These are phyloP conservation scores for Clusia tigrina DNA, from an alignment of 2,888 invertebrate species.

Conservation along the genomic window DNA sequence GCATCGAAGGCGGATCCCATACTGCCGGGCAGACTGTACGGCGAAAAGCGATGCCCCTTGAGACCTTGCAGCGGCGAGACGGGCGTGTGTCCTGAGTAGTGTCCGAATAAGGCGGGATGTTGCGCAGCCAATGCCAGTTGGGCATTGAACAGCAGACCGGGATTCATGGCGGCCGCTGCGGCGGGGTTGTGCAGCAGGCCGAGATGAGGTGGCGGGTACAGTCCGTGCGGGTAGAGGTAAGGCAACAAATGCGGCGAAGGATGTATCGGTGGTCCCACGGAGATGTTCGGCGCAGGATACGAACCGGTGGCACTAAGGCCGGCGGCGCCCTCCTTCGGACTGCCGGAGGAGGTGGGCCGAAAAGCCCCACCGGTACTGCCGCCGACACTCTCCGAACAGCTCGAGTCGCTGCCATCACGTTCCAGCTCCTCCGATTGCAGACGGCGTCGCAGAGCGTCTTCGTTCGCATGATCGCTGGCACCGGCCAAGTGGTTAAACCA, in stretches of 20 bases:
- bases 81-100: slow-evolving; percentile 75
- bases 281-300: slow-evolving; percentile 91
- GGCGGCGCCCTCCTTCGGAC: slow-evolving; percentile 66
- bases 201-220: slow-evolving; percentile 82
- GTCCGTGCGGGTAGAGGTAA: slow-evolving; percentile 89
- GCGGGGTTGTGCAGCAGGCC: slow-evolving; percentile 70
- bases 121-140: slow-evolving; percentile 88
- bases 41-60: slow-evolving; percentile 84
- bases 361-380: slow-evolving; percentile 65
- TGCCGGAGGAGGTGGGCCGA: slow-evolving; percentile 66
- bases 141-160: slow-evolving; percentile 86
- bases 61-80: slow-evolving; percentile 75
- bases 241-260: slow-evolving; percentile 88
- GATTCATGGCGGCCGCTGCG: slow-evolving; percentile 69
- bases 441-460: slow-evolving; percentile 63
- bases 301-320: slow-evolving; percentile 51
- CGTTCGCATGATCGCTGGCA: slow-evolving; percentile 67
- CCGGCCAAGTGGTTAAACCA: slow-evolving; percentile 72
- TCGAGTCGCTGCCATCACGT: slow-evolving; percentile 76
- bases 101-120: slow-evolving; percentile 79
- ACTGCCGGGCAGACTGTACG: slow-evolving; percentile 84
- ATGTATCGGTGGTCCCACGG: slow-evolving; percentile 91
- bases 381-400: slow-evolving; percentile 73
- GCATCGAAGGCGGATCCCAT: slow-evolving; percentile 88
- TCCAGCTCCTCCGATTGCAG: slow-evolving; percentile 72